Evolutionary conservation across 1,140 invertebrate species (phyloP).

Genomic region (Octopus bimaculoides): DNA sequence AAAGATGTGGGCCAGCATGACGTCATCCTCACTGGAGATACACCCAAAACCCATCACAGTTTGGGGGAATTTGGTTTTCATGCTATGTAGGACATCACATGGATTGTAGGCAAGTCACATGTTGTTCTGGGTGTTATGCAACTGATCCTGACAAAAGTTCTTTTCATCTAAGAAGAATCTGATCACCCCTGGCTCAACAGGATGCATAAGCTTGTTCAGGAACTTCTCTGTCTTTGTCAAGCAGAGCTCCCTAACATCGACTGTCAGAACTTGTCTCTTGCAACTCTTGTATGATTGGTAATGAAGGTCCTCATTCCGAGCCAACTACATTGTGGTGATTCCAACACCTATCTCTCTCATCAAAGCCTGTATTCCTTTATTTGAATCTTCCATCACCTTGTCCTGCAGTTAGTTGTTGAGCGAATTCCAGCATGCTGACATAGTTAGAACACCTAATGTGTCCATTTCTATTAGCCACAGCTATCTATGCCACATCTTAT

Average conservation of each 20-base stretch:
- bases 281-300: neutral
- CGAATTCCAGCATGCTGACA: too few species aligned
- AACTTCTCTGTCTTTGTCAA: neutral
- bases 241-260: neutral
- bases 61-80: neutral
- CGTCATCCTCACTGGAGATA: neutral
- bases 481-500: too few species aligned
- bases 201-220: neutral
- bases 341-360: neutral
- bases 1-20: neutral
- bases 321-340: neutral
- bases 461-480: too few species aligned
- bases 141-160: neutral
- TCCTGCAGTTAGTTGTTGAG: too few species aligned
- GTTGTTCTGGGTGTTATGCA: neutral
- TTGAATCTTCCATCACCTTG: neutral
- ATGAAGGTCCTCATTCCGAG: neutral
- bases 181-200: neutral
- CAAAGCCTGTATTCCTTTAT: neutral
- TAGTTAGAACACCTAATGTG: too few species aligned
- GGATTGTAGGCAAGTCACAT: neutral
- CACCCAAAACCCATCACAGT: neutral
- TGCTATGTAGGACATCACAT: neutral
- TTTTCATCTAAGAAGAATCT: neutral
- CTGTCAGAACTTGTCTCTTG: neutral